Evolutionary conservation across 53 echinoderm and acorn worm genomes (phyloP), one percentile per base, ranked within the genome.

Genomic region (Hippasteria phrygiana): DNA sequence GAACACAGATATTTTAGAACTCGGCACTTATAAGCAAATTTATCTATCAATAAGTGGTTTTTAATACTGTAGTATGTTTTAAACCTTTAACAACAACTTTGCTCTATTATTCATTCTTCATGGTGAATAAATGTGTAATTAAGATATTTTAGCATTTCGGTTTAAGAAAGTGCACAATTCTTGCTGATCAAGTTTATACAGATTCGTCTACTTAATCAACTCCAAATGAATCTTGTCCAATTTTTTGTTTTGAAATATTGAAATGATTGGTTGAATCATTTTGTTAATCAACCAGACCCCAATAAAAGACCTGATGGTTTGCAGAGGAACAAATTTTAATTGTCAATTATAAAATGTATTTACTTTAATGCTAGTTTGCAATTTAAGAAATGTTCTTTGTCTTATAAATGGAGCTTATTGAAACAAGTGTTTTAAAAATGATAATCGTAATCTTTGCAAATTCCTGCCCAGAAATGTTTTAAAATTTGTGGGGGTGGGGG

Each of bases 231-330:
- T 66, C 71, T 85, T 85, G 34, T n/a, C 46, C 16, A 65, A 31
- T 59, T 34, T 78, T 37, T 55, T 56, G 59, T 55, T 55, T 78
- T 78, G 3, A 56, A 55, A 27, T 56, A 56, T 50, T 36, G 32
- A 34, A 81, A 81, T 43, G 81, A 63, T 65, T 14, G 10, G n/a
- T n/a, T 73, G 41, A 38, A 79, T 20, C 38, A 79, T 43, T 62
- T 56, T 67, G 32, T 75, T 1, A 75, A 38, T 79, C 40, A 37
- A 81, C 81, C 81, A 81, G 81, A 28, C 85, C 81, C 85, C 50
- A 83, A 35, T 66, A 67, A 85, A 70, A 70, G 24, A 85, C 85
- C 81, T 85, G 85, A 71, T 51, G 85, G 85, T 85, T 85, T 85
- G 85, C 85, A 85, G 71, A 85, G 71, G 34, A 85, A 85, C 76